Base-by-base conservation (phyloP, 2,797 vertebrate species). In the Lacerta bilineata region DNA sequence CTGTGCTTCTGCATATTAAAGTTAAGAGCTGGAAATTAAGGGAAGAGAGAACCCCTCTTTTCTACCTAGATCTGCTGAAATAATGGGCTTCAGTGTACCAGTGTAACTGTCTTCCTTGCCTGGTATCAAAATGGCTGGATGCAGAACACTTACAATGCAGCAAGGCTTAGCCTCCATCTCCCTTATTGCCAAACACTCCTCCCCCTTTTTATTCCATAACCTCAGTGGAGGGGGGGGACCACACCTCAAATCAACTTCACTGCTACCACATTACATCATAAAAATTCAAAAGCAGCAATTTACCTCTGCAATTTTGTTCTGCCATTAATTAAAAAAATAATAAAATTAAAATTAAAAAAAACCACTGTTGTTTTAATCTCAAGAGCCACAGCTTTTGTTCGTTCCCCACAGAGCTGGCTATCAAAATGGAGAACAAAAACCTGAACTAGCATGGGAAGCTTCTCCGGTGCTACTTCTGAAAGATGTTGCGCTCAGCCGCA, bases 111-210 rank as follows among this genome's bases (percentile, higher is more conserved):
- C 86, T 87, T 72, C 46, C 71, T 39, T 29, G 61, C 81, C 43
- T 39, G 90, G 11, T 71, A 87, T 66, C 91, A 91, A 91, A 91
- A 91, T 91, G 91, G 91, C 91, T 91, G 91, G 88, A 87, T 83
- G 86, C 80, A 88, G 88, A 85, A 55, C 78, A n/a, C 41, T 46
- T 75, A 33, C 86, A 83, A 82, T 85, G 90, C 90, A 87, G 85
- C 59, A 74, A 69, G 33, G 79, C 84, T 76, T 39, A 72, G 39
- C 59, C 75, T 74, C 77, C 90, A 87, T 88, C 89, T 71, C 71
- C 76, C 61, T 41, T 66, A 59, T 61, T 61, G 72, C 64, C 84
- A 17, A 68, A 68, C 39, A 75, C 80, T 81, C 84, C 76, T 86
- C 83, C 88, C 84, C 71, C 9, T 69, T 80, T 68, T 83, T 27